These are phyloP conservation scores for Notodonta ziczac DNA, from an alignment of 2,888 invertebrate genomes.

Conservation along the genomic window DNA sequence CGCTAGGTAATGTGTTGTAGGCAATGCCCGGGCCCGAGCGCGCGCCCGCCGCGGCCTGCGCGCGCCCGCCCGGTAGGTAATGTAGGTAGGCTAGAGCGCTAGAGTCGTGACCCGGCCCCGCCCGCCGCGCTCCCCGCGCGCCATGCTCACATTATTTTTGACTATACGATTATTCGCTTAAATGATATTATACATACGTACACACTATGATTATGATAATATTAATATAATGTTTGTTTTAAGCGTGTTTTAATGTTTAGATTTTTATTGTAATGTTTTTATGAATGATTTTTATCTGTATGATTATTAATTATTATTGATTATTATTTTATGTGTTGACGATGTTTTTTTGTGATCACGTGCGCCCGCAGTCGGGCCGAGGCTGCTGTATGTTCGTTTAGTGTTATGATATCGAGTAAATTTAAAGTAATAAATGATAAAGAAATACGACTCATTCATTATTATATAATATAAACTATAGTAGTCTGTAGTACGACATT, in stretches of 20 bases:
- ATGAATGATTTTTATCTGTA: conserved; percentile 85
- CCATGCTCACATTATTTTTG: conserved; percentile 82
- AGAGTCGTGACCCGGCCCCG: conserved; percentile 21
- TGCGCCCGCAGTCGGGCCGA: conserved; percentile 71
- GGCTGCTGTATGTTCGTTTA: conserved; percentile 80
- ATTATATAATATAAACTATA: conserved; percentile 79
- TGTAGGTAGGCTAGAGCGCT: conserved; percentile 36
- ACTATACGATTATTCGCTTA: conserved; percentile 84
- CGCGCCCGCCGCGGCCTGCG: conserved; percentile 15
- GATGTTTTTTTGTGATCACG: conserved; percentile 81
- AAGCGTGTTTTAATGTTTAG: conserved; percentile 85
- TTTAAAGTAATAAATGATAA: conserved; percentile 77
- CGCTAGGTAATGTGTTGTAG: conserved; percentile 32
- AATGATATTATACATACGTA: conserved; percentile 84
- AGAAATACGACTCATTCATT: conserved; percentile 82
- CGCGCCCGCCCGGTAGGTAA: conserved; percentile 47
- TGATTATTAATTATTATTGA: conserved; percentile 84
- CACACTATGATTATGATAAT: conserved; percentile 84
- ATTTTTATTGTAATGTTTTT: conserved; percentile 85
- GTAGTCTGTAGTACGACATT: conserved; percentile 82
- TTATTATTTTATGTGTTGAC: conserved; percentile 85
- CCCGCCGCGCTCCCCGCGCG: conserved; percentile 64
- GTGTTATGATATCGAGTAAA: conserved; percentile 79
- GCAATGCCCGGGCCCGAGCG: conserved; percentile 15
- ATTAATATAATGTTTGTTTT: conserved; percentile 85